Evolutionary conservation across 2,888 invertebrate genomes (phyloP).

Genomic region (Hirtodrosophila trivittata): DNA sequence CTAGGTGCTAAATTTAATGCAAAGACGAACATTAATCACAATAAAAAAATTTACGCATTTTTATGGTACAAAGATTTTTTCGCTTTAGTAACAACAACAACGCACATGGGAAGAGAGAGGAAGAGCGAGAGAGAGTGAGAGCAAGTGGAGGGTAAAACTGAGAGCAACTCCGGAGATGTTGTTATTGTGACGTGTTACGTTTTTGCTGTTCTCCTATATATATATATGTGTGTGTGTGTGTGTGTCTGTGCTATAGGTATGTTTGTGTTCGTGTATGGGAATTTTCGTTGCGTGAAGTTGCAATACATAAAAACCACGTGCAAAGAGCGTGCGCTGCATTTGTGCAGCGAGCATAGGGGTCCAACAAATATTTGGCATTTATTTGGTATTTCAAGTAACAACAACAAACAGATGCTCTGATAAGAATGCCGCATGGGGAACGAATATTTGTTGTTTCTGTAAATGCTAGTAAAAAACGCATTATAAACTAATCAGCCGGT

Average conservation of each 20-base stretch:
- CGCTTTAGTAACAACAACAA: constrained; percentile 19
- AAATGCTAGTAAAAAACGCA: constrained; percentile 1
- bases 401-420: constrained; percentile 1
- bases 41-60: constrained; percentile 28
- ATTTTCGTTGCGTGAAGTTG: constrained; percentile 73
- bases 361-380: constrained; percentile 24
- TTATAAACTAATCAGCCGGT: constrained; percentile 50
- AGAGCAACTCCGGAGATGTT: constrained; percentile 34
- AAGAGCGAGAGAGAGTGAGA: background rate
- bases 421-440: background rate
- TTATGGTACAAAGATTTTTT: constrained; percentile 35
- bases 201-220: constrained; percentile 24
- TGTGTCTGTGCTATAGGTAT: constrained; percentile 11
- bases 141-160: constrained; percentile 13
- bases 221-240: constrained; percentile 33
- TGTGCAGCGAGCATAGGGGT: constrained; percentile 5
- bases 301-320: constrained; percentile 65
- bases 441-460: constrained; percentile 4
- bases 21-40: constrained; percentile 34
- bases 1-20: constrained; percentile 59
- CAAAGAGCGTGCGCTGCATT: constrained; percentile 45
- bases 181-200: constrained; percentile 55
- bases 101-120: constrained; percentile 2
- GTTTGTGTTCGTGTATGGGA: constrained; percentile 67
- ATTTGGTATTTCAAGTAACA: constrained; percentile 5